These are phyloP conservation scores for Argyrosomus regius DNA, from an alignment of 2,797 vertebrate genomes.

Conservation along the genomic window DNA sequence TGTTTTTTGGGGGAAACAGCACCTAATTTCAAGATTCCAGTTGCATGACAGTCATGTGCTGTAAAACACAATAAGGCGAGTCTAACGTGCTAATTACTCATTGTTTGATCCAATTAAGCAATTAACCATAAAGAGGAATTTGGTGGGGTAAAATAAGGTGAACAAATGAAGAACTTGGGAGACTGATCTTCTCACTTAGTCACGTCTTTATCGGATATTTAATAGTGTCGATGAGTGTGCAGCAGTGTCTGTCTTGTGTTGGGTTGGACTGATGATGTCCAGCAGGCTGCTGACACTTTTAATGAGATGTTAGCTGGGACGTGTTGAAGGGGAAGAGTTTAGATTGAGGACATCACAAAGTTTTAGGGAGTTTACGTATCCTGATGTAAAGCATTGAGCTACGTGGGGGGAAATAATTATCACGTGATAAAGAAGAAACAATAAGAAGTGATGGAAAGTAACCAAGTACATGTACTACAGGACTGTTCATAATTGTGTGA, in stretches of 20 bases:
- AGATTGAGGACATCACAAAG: conserved; percentile 1
- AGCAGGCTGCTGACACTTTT: conserved; percentile 40
- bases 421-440: not conserved
- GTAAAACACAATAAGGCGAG: not conserved
- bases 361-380: not conserved
- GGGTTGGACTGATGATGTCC: conserved; percentile 23
- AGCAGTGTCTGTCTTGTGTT: conserved; percentile 30
- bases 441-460: not conserved
- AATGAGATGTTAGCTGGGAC: conserved; percentile 31
- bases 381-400: not conserved
- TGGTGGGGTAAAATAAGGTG: not conserved
- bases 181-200: conserved; percentile 7
- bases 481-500: too few species aligned
- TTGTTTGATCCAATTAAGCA: conserved; percentile 17
- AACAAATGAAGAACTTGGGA: not conserved
- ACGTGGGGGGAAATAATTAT: not conserved
- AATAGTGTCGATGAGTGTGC: conserved; percentile 22
- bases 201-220: not conserved
- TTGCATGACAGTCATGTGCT: conserved; percentile 13
- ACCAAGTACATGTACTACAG: not conserved
- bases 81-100: conserved; percentile 10
- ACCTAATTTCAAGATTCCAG: not conserved
- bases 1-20: not conserved
- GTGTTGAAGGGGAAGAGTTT: conserved; percentile 29
- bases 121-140: conserved; percentile 20